Percentiles rank a stretch among this genome's conserved stretches.
phyloP scores from a whole-genome alignment of 2,797 vertebrate species.

The Catharus ustulatus region DNA sequence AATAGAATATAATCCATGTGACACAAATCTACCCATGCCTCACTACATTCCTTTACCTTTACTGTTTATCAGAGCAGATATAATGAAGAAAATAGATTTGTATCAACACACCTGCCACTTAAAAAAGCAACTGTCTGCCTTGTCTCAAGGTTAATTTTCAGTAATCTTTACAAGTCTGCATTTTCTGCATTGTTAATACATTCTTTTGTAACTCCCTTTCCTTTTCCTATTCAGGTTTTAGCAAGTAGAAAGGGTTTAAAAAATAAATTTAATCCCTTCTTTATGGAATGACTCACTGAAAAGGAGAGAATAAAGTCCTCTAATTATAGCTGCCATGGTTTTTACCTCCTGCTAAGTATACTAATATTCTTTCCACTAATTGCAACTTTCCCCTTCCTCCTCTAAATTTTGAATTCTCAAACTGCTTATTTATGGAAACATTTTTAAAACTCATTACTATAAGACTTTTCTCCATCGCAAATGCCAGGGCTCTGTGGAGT shows the following conservation, averaged over 20 bases:
- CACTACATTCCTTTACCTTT: background rate
- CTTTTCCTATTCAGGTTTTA: background rate
- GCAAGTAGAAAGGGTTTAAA: background rate
- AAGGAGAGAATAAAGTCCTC: background rate
- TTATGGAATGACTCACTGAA: slow-evolving; percentile 38
- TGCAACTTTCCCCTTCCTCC: slow-evolving; percentile 1
- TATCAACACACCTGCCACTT: background rate
- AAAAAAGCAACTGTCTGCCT: background rate
- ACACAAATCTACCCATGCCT: background rate
- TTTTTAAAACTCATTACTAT: background rate
- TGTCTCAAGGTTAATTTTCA: slow-evolving; percentile 5
- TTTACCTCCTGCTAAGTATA: slow-evolving; percentile 35
- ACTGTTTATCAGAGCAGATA: background rate
- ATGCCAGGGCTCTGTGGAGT: background rate
- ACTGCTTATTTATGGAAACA: background rate
- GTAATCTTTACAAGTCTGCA: background rate
- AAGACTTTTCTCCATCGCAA: background rate
- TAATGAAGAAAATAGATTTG: background rate
- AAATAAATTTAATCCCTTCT: slow-evolving; percentile 8
- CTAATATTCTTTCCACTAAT: slow-evolving; percentile 29
- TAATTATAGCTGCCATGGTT: slow-evolving; percentile 52
- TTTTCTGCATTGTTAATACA: slow-evolving; percentile 27
- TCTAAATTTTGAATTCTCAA: slow-evolving; percentile 5
- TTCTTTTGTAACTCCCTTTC: background rate
- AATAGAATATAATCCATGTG: background rate